Conservation (phyloP, 2,113 vertebrate species). For the Rhadina sibilatrix region DNA sequence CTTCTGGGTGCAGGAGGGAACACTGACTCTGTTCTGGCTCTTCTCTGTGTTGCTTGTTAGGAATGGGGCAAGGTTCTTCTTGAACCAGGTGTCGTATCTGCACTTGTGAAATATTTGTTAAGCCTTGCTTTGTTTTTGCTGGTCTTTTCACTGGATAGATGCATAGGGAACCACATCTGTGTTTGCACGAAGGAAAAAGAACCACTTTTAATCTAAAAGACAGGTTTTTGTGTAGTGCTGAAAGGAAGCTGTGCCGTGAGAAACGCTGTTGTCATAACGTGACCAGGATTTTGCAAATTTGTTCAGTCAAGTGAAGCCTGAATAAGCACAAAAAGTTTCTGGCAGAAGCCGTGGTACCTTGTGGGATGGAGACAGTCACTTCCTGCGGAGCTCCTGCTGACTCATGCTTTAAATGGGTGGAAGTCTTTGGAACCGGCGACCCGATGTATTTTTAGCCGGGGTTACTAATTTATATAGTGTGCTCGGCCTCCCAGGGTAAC, state of each 20-base stretch:
- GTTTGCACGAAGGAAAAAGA: not conserved
- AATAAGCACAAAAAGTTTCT: conserved; percentile 48
- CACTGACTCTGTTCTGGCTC: not conserved
- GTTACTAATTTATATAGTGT: not conserved
- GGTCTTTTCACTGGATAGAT: not conserved
- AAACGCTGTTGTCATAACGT: not conserved
- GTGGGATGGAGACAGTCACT: not conserved
- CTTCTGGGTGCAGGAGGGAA: not conserved
- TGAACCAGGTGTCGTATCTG: not conserved
- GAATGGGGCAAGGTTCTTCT: not conserved
- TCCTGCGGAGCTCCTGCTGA: conserved; percentile 49
- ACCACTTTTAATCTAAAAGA: not conserved
- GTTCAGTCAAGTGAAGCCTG: not conserved
- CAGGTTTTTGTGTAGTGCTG: not conserved
- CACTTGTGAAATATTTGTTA: not conserved
- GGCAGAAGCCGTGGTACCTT: not conserved
- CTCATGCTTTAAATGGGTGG: conserved; percentile 3
- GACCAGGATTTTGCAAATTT: not conserved
- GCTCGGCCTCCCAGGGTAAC: not conserved
- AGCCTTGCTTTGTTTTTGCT: not conserved
- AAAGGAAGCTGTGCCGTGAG: not conserved
- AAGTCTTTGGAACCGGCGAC: not conserved
- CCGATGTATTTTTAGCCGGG: not conserved
- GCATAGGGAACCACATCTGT: not conserved
- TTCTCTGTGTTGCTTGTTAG: not conserved